Base-by-base conservation (phyloP, 2,113 vertebrate species). In the Cavia porcellus region DNA sequence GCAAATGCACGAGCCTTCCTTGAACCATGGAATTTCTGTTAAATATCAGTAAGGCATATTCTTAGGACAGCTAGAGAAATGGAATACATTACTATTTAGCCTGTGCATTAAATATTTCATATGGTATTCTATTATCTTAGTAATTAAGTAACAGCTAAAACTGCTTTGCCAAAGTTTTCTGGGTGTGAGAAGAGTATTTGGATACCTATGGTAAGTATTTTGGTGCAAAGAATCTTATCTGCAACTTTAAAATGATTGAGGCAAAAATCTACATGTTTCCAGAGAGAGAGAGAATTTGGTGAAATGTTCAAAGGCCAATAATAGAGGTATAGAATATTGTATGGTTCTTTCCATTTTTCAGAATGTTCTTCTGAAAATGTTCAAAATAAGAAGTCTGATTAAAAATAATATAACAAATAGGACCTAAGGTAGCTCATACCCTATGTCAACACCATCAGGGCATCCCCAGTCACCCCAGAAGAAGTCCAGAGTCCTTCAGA, bases 81-180 rank as follows among this genome's bases (percentile, higher is more conserved):
- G 32, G 68, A 75, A 74, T 52, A 61, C 35, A 47, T 92, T 66
- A 25, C 72, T 87, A 52, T 89, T 83, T 88, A 74, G 62, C 57
- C 62, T 50, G 17, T 57, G 72, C 92, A 57, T 32, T 42, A 89
- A 42, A 57, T 57, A 45, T 72, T 82, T 86, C 62, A 30, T 28
- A 19, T 52, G 24, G 52, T 72, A 30, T 45, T 55, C 35, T 66
- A 80, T 38, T 35, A 62, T 86, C 38, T 87, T 72, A 70, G 25
- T 66, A 85, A 25, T 80, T 57, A 57, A 57, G 55, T 84, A 87
- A 84, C 38, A 85, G 32, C 19, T 88, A 81, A 86, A 38, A 77
- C 30, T 90, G 30, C 84, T 77, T 89, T 55, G 70, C 89, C 20
- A 42, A 79, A 72, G 7, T 87, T 66, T 93, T 72, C 52, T 97